Base-by-base conservation (phyloP, 2,888 invertebrate species). In the Drosophila diplacantha region DNA sequence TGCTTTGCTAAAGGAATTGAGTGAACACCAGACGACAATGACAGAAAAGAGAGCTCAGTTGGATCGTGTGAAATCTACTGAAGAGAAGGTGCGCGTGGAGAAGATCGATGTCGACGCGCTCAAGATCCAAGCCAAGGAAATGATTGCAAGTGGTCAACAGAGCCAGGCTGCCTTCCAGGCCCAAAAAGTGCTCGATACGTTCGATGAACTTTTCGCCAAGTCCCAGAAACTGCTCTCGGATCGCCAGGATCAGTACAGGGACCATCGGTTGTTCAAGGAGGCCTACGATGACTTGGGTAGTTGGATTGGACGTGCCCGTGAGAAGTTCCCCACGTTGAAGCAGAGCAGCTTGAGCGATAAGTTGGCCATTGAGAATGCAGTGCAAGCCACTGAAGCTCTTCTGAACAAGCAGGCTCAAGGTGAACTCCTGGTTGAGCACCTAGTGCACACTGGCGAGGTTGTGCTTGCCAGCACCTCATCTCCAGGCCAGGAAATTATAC, bases 351-450 rank as follows among this genome's bases (percentile, higher is more conserved):
- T 96, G 0, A 94, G 95, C 74, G 96, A 96, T 80, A 95, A 96
- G 87, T 86, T 96, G 59, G 95, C 96, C 0, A 94, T 97, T 71
- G 96, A 97, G 86, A 95, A 94, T 83, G 94, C 95, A 7, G 94
- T 96, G 0, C 93, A 94, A 26, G 95, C 96, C n/a, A 91, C 96
- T 41, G 96, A 96, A 80, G 93, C 93, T 54, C 88, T 96, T 32
- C 90, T 96, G 29, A 96, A 96, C 80, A 96, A 96, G 84, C 95
- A 96, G 88, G 95, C 95, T 7, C 96, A 96, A 89, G 97, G 97
- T 5, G 96, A 96, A 86, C 89, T 96, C 0, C 89, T 96, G 50
- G 91, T 96, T 8, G 96, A 97, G 86, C 95, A 96, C 86, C 89
- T 96, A 46, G 93, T 95, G 70, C 96, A 96, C 75, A 94, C 95